Percentiles rank a stretch among this genome's conserved stretches.
Conservation (phyloP, 2,888 invertebrate genomes). For the Pinctada fucata region DNA sequence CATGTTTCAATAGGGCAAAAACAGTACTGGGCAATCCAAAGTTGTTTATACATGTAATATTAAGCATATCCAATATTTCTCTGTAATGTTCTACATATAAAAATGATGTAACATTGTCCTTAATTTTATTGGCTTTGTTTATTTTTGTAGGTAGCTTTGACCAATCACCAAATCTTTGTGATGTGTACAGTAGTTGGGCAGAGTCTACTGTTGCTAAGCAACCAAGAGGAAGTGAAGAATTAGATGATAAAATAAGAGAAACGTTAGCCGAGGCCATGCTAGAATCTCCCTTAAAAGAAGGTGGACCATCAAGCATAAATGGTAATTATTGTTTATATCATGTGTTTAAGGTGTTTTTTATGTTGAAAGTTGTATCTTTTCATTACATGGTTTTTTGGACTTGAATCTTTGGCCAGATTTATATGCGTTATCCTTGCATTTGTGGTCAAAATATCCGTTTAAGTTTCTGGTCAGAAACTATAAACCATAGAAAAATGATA, state of each 20-base stretch:
- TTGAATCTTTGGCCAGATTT: too few species aligned
- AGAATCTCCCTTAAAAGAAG: conserved; percentile 82
- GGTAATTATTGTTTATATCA: conserved; percentile 39
- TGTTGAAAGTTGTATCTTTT: not conserved
- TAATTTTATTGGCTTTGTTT: not conserved
- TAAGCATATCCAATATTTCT: too few species aligned
- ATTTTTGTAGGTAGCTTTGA: conserved; percentile 87
- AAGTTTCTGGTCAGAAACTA: too few species aligned
- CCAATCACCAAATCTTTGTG: conserved; percentile 89
- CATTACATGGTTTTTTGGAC: too few species aligned
- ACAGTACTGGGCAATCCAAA: too few species aligned
- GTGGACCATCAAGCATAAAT: conserved; percentile 62
- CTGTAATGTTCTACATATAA: too few species aligned
- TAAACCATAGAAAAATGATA: too few species aligned
- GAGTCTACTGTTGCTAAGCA: conserved; percentile 69
- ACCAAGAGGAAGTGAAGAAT: conserved; percentile 69
- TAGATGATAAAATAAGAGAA: conserved; percentile 88
- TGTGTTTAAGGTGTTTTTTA: not conserved
- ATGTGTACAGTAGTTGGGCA: conserved; percentile 80
- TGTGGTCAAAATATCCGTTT: too few species aligned
- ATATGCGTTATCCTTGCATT: too few species aligned
- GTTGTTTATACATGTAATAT: too few species aligned
- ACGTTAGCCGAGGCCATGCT: conserved; percentile 96
- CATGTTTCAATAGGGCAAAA: too few species aligned
- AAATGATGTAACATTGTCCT: too few species aligned